Evolutionary conservation across 2,113 vertebrate genomes (phyloP), one percentile per base, ranked within the genome.

Genomic region (Carettochelys insculpta): DNA sequence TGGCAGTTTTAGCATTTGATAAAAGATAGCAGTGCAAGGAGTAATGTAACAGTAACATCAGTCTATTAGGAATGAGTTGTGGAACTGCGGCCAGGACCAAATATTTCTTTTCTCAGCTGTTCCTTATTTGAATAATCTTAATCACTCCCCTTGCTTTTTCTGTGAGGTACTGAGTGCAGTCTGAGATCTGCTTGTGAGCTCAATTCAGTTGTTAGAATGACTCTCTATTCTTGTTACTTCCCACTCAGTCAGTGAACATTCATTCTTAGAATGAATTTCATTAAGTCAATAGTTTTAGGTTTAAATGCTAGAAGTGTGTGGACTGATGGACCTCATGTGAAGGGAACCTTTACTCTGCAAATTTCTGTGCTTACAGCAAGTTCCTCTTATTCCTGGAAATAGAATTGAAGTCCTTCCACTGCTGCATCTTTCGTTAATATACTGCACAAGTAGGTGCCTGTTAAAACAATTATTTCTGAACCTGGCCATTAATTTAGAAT

Each of bases 121-220:
- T 95, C 47, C 86, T 96, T 82, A 25, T n/a, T 90, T 25, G 38
- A 96, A 93, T 93, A 68, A 82, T 87, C 53, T 91, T 93, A 96
- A 95, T 92, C 95, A n/a, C 27, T 10, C 11, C 31, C 31, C 11
- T 90, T 93, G n/a, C 58, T 88, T 77, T 71, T 51, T 43, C 22
- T 79, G 27, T 79, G 92, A 93, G 80, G 38, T 77, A 47, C 78
- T 94, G 93, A 85, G 22, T 14, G 82, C 3, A 85, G 54, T 54
- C 77, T 8, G 11, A 4, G 17, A 53, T n/a, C 53, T 90, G 85
- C 85, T 76, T 51, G n/a, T 81, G 86, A 77, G 65, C 45, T 77
- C 77, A 56, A 12, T 22, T 29, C n/a, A 38, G 53, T 76, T 16
- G 31, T 38, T 38, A 11, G 17, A 83, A 82, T 14, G 6, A 38